Base-by-base conservation (phyloP, 2,113 vertebrate species). In the Microcebus lehilahytsara region DNA sequence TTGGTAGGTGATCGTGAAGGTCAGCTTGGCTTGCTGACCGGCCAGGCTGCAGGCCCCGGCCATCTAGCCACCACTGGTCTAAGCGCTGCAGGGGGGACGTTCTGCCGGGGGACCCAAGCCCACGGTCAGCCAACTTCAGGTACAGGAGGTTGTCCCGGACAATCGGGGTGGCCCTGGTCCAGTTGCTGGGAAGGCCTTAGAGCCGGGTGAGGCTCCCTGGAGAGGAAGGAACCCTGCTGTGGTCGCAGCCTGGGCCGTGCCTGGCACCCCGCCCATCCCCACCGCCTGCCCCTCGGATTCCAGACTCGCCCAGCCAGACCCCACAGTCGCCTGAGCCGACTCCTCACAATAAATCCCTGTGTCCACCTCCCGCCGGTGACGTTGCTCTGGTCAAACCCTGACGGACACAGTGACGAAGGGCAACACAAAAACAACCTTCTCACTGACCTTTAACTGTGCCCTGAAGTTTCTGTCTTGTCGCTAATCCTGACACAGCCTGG, bases 241-340 rank as follows among this genome's bases (percentile, higher is more conserved):
- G 75, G 60, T 34, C 53, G 64, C 2, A 10, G 42, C 75, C 30
- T 34, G 1, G 6, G 62, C 42, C 2, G 7, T 16, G 74, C 32
- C 84, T 0, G 0, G 8, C 25, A 2, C 37, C 11, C 34, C 11
- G 85, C 74, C 51, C 34, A 8, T 71, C 84, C 51, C 16, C 6
- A 13, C 0, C 0, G 3, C 30, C 80, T 46, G 80, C 19, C 80
- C 46, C 40, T 0, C 0, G 0, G n/a, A 16, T 16, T 10, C 83
- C 30, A 0, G 10, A 77, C 37, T 19, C 12, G 14, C n/a, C 30
- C 11, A 5, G 25, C n/a, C 7, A 3, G 25, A 27, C 27, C 34
- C 34, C 53, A 9, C 4, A 10, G 23, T 22, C 1, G 0, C 56
- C 79, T 14, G 22, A 13, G 11, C 56, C 69, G 22, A 2, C 23